A percentile compares a stretch with the other conserved stretches of the same genome.
These are phyloP conservation scores for Noctua janthina DNA, from an alignment of 2,888 invertebrate species.

Conservation along the genomic window DNA sequence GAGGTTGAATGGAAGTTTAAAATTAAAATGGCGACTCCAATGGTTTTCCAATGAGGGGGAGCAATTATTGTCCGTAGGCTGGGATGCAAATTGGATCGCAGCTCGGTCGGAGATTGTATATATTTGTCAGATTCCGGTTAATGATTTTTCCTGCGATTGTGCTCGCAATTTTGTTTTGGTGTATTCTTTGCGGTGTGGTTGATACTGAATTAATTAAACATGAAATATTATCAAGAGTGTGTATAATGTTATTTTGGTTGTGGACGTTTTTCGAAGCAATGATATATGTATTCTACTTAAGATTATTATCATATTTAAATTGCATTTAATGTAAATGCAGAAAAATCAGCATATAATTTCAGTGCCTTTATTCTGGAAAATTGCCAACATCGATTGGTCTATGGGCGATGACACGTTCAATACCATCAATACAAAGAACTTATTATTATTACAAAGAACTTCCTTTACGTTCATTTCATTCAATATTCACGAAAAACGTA, in stretches of 20 bases:
- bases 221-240: constrained; percentile 4
- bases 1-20: constrained; percentile 64
- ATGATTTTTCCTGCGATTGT: constrained; percentile 54
- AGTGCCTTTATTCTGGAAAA: neutral
- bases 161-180: constrained; percentile 41
- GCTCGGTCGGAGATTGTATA: constrained; percentile 62
- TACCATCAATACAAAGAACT: constrained; percentile 13
- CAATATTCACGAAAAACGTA: constrained; percentile 31
- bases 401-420: neutral
- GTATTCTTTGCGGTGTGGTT: constrained; percentile 9
- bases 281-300: neutral
- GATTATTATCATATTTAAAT: neutral
- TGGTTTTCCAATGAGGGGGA: constrained; percentile 76
- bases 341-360: neutral
- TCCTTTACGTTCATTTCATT: constrained; percentile 5
- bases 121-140: constrained; percentile 56
- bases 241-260: constrained; percentile 17
- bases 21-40: constrained; percentile 71
- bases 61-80: constrained; percentile 75
- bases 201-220: constrained; percentile 10
- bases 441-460: neutral
- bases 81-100: constrained; percentile 69
- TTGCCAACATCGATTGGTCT: neutral
- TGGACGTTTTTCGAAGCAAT: neutral
- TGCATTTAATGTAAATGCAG: neutral